Conservation (phyloP, 2,113 vertebrate genomes). For the Varanus salvator region DNA sequence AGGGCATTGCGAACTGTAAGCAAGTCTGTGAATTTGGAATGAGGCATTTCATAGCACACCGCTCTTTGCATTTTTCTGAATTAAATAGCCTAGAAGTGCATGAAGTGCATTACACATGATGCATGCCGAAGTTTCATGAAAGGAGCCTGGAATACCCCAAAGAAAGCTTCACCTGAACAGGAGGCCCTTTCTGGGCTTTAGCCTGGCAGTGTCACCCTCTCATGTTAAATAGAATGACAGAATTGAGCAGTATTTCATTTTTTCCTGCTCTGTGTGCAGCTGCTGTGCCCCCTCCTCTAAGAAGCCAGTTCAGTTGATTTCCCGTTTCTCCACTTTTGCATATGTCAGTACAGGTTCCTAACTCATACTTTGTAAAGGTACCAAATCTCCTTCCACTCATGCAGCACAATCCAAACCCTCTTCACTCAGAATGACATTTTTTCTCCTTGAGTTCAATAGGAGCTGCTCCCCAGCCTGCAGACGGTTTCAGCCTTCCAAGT, state of each 20-base stretch:
- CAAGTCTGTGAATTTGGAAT: not conserved
- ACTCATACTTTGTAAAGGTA: not conserved
- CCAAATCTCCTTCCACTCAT: not conserved
- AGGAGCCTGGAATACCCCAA: not conserved
- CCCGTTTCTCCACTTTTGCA: not conserved
- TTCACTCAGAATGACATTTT: not conserved
- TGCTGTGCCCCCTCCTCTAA: not conserved
- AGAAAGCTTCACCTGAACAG: not conserved
- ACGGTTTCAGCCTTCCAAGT: not conserved
- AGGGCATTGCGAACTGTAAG: not conserved
- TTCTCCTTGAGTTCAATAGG: not conserved
- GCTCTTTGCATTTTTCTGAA: not conserved
- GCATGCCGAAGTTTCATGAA: not conserved
- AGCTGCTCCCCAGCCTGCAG: not conserved
- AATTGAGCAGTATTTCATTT: not conserved
- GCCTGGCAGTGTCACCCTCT: not conserved
- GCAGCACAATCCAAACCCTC: not conserved
- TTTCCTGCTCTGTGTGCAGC: not conserved
- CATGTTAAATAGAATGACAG: not conserved
- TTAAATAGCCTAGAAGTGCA: not conserved
- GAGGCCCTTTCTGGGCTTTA: not conserved
- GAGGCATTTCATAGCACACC: not conserved
- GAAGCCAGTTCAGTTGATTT: not conserved
- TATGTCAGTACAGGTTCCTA: no score
- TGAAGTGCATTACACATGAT: not conserved